phyloP scores from a whole-genome alignment of 2,113 vertebrate species.

The Synodontis membranacea region DNA sequence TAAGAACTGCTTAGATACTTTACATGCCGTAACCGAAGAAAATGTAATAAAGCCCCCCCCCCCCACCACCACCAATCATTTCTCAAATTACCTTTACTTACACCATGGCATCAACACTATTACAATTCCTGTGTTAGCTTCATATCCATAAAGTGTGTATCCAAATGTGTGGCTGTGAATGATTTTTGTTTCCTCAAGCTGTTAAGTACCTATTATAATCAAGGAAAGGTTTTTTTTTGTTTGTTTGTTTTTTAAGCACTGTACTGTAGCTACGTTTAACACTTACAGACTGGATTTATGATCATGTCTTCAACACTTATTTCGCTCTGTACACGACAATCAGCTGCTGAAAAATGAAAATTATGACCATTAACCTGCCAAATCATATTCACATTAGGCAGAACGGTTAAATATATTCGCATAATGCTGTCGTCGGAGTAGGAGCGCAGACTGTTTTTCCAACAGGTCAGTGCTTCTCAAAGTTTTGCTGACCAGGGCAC shows the following conservation, averaged over 20 bases:
- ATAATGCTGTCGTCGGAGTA: neutral
- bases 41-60: neutral
- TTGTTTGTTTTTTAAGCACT: neutral
- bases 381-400: neutral
- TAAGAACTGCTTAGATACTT: neutral
- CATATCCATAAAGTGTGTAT: conserved; percentile 5
- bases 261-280: neutral
- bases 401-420: neutral
- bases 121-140: neutral
- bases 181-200: neutral
- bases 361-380: neutral
- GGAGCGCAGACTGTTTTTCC: neutral
- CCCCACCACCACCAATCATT: no score
- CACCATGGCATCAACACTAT: neutral
- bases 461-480: conserved; percentile 8
- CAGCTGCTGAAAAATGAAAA: neutral
- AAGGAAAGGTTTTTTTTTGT: conserved; percentile 2
- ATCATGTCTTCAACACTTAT: neutral
- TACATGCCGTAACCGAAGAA: neutral
- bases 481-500: conserved; percentile 16
- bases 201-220: conserved; percentile 9
- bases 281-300: conserved; percentile 15
- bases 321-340: neutral
- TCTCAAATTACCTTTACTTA: conserved; percentile 16
- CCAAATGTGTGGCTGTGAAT: conserved; percentile 16